Evolutionary conservation across 2,888 invertebrate genomes (phyloP), one percentile per base, ranked within the genome.

Genomic region (Ariolimax columbianus): DNA sequence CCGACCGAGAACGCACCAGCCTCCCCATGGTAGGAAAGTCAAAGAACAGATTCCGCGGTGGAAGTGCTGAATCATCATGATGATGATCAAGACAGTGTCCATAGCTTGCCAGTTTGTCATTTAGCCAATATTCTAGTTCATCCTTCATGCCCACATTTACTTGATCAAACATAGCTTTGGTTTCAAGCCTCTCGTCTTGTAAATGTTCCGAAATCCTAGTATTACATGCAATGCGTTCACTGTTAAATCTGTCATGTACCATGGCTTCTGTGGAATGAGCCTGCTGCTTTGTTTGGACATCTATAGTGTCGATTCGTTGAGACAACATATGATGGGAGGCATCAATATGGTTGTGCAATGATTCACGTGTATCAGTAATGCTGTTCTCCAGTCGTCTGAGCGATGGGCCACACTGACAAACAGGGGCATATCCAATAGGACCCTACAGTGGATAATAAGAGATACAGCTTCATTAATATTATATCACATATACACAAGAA

Each of bases 401-500:
- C 94, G 98, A 96, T 0, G 98, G 98, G 0, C 97, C 97, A 93
- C 98, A 98, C 93, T 97, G 97, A 0, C 98, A 97, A 1, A 97
- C 97, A 0, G 93, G 93, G 2, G 92, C 90, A 86, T 92, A 94
- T 2, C 98, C 98, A n/a, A 98, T 96, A 0, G 98, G 98, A 0
- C 98, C 98, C 95, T 95, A 90, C 4, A 55, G 23, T 11, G 40
- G 40, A 26, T 26, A 23, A 40, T 26, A 38, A 38, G 26, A 9
- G 40, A 72, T 17, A 17, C 0, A 36, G 14, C 33, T 11, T 9
- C 3, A 19, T 36, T 36, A 36, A 36, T 36, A 36, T 36, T 4
- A 68, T 68, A 14, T 11, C 9, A 68, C 6, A 36, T 36, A 14
- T 36, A 68, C 36, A 68, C 36, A 11, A 68, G 14, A 1, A n/a